phyloP scores from a whole-genome alignment of 2,113 vertebrate genomes.

The Gnathochromis pfefferi region DNA sequence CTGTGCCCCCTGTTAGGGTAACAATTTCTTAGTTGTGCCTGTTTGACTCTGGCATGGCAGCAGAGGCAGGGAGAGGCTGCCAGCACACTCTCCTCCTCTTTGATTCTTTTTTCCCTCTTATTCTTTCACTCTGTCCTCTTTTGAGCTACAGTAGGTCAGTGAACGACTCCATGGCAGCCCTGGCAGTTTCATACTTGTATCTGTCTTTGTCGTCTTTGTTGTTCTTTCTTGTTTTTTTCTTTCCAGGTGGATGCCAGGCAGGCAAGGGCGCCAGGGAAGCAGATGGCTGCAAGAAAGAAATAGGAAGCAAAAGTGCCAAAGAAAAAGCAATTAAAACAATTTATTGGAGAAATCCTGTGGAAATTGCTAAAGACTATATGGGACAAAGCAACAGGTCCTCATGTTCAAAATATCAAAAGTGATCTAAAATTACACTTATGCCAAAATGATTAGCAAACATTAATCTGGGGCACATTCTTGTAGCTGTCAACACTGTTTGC shows the following conservation, averaged over 20 bases:
- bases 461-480: not conserved
- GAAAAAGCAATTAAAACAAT: not conserved
- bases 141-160: not conserved
- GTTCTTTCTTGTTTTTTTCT: not conserved
- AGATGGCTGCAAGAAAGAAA: conserved; percentile 73
- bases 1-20: conserved; percentile 5
- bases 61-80: conserved; percentile 13
- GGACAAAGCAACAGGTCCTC: not conserved
- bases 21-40: conserved; percentile 24
- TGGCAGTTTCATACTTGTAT: conserved; percentile 15
- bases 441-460: not conserved
- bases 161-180: not conserved
- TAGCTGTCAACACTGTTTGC: not conserved
- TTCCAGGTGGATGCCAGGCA: conserved; percentile 59
- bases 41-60: conserved; percentile 31
- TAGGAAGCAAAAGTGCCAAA: not conserved
- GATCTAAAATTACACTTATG: not conserved
- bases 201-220: not conserved
- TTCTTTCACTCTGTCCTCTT: not conserved
- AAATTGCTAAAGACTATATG: conserved; percentile 3
- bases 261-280: conserved; percentile 75
- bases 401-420: not conserved
- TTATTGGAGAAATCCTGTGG: not conserved
- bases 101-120: not conserved
- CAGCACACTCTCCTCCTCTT: conserved; percentile 10